A percentile compares a stretch with the other conserved stretches of the same genome.
These are phyloP conservation scores for Phacellophora camtschatica DNA, from an alignment of 30 jellyfish, hydroid and myxozoan species.

Conservation along the genomic window DNA sequence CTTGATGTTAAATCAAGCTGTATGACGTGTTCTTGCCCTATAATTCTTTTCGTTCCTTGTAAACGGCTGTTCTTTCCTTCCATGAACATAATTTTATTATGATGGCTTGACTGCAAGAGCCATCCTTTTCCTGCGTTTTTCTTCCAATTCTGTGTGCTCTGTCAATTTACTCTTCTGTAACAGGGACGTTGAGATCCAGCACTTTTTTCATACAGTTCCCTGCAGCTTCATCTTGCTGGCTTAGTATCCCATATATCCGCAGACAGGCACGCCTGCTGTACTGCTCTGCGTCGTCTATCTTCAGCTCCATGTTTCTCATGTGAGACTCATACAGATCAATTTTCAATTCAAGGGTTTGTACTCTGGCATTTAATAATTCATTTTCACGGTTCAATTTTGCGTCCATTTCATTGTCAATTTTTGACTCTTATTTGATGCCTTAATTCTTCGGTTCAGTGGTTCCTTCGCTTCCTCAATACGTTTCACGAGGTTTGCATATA, in stretches of 20 bases:
- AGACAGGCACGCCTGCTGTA: constrained; percentile 9
- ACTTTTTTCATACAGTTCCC: neutral
- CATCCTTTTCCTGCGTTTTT: neutral
- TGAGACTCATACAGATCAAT: neutral
- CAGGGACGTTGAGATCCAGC: constrained; percentile 7
- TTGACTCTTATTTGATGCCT: neutral
- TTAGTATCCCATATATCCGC: neutral
- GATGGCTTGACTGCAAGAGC: constrained; percentile 11
- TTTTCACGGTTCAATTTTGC: neutral
- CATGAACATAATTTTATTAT: neutral
- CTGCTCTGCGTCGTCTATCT: constrained; percentile 14
- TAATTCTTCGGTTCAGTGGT: constrained; percentile 2
- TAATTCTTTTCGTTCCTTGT: neutral
- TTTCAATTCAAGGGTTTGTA: neutral
- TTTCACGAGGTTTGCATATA: neutral
- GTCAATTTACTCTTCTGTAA: constrained; percentile 1
- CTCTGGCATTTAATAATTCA: neutral
- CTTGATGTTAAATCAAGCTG: constrained; percentile 3
- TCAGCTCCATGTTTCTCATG: neutral
- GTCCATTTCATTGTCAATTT: neutral
- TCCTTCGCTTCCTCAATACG: constrained; percentile 10
- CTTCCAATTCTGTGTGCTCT: constrained; percentile 18
- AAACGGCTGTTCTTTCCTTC: neutral
- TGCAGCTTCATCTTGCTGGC: neutral
- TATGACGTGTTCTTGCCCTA: constrained; percentile 1